phyloP scores from a whole-genome alignment of 2,113 vertebrate species.

The Gnathonemus echidnorhynchus region DNA sequence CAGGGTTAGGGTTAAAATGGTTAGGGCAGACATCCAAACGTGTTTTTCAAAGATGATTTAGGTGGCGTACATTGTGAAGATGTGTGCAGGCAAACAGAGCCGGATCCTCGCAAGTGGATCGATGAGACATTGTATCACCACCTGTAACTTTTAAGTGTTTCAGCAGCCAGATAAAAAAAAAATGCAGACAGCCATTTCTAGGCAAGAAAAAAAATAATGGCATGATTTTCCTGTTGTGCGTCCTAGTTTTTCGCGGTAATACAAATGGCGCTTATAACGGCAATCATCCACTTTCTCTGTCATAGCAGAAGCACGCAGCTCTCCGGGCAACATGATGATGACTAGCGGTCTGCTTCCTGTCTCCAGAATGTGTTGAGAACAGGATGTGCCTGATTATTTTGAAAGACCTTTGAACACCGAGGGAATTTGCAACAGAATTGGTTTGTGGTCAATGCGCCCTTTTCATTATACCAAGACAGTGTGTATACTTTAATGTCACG shows the following conservation, averaged over 20 bases:
- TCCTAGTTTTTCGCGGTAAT: background rate
- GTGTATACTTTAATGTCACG: background rate
- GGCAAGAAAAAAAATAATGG: background rate
- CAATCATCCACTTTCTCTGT: background rate
- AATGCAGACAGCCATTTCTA: background rate
- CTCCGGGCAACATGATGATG: background rate
- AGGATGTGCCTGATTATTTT: constrained; percentile 6
- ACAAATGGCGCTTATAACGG: background rate
- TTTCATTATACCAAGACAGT: background rate
- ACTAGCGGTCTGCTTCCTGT: background rate
- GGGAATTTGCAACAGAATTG: background rate
- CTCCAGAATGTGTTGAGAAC: background rate
- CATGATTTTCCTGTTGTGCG: background rate
- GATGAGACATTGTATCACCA: background rate
- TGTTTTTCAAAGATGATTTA: background rate
- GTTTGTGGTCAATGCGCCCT: background rate
- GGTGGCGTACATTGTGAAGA: background rate
- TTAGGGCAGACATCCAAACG: background rate
- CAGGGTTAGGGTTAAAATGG: background rate
- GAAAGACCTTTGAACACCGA: background rate
- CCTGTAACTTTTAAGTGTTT: background rate
- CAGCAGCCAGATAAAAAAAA: background rate
- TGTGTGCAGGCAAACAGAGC: background rate
- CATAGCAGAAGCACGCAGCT: background rate
- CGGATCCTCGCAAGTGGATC: background rate